These are phyloP conservation scores for Bolinopsis microptera DNA, from an alignment of 37 sponge, comb jelly and placozoan species.

Conservation along the genomic window DNA sequence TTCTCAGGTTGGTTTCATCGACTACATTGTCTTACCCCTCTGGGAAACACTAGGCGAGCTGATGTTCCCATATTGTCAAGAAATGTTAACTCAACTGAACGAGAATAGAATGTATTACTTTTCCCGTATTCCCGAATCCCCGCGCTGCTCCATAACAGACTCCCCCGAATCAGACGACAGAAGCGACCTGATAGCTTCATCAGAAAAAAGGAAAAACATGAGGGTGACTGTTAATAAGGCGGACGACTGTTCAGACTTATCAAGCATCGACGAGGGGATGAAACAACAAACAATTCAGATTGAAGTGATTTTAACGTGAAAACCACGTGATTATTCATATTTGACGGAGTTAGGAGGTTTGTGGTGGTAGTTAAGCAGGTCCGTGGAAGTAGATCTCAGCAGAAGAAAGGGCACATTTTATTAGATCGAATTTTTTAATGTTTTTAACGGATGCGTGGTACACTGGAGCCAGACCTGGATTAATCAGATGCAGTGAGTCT, in stretches of 20 bases:
- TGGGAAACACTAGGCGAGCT: slow-evolving; percentile 92
- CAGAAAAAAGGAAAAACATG: slow-evolving; percentile 34
- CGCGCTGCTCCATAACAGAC: slow-evolving; percentile 52
- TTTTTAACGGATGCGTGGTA: background rate
- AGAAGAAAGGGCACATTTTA: background rate
- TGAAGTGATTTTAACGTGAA: background rate
- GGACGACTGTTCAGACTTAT: slow-evolving; percentile 40
- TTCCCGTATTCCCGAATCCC: slow-evolving; percentile 45
- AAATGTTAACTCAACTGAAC: slow-evolving; percentile 73
- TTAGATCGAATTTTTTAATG: background rate
- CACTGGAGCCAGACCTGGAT: too few species aligned
- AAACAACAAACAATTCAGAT: background rate
- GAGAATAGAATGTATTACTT: slow-evolving; percentile 73
- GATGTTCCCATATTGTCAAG: slow-evolving; percentile 81
- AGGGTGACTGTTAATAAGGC: background rate
- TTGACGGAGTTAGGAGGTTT: background rate
- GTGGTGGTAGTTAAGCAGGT: background rate
- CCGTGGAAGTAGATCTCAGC: background rate
- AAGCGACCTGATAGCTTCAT: background rate
- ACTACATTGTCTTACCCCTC: slow-evolving; percentile 83
- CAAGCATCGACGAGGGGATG: slow-evolving; percentile 55
- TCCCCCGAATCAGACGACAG: background rate
- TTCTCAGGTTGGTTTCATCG: slow-evolving; percentile 85
- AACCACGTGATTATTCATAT: background rate
- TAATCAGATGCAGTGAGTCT: too few species aligned